Evolutionary conservation across 2,888 invertebrate species (phyloP).

Genomic region (Spisula solida): DNA sequence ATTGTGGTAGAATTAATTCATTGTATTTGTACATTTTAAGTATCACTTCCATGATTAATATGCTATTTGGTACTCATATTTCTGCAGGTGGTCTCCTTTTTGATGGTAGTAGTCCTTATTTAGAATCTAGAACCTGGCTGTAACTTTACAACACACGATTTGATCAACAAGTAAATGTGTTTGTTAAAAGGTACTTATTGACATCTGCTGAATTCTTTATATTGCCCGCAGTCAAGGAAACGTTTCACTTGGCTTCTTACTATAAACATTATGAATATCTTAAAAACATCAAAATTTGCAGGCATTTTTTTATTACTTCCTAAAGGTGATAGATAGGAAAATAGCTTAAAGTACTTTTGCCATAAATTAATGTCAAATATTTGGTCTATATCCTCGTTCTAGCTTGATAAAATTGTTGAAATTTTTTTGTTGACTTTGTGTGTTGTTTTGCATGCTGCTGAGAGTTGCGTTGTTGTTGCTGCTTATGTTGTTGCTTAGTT

Average conservation of each 20-base stretch:
- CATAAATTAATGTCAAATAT: neutral
- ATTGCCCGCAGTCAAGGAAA: slow-evolving; percentile 6
- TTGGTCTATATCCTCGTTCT: neutral
- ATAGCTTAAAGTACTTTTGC: neutral
- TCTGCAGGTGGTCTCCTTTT: neutral
- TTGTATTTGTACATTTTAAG: slow-evolving; percentile 17
- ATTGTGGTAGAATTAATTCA: neutral
- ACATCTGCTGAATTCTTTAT: slow-evolving; percentile 3
- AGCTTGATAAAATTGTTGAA: too few species aligned
- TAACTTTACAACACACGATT: neutral
- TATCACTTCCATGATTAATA: neutral
- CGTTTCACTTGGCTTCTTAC: neutral
- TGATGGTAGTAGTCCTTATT: slow-evolving; percentile 7
- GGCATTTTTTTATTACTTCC: neutral
- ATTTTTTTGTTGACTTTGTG: too few species aligned
- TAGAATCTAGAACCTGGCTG: neutral
- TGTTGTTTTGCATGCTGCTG: too few species aligned
- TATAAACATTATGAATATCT: neutral
- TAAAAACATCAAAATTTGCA: neutral
- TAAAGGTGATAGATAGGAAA: neutral
- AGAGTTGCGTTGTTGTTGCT: too few species aligned
- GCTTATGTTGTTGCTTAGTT: too few species aligned
- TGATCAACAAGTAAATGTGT: neutral
- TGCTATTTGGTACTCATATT: slow-evolving; percentile 13
- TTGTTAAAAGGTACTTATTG: neutral